Base-by-base conservation (phyloP, 2,113 vertebrate species). In the Eptatretus burgeri region DNA sequence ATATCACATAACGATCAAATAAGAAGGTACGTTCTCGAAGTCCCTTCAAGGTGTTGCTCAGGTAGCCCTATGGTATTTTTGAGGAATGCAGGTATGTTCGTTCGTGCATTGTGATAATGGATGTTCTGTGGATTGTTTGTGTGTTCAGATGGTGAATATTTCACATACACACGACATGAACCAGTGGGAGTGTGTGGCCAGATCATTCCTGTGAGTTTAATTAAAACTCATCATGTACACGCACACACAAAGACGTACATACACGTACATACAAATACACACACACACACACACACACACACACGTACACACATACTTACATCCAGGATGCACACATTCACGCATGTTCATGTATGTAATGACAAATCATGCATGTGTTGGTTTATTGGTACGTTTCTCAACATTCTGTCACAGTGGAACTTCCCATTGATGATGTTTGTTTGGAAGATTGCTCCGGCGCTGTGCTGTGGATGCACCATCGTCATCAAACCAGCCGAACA, bases 151-250 rank as follows among this genome's bases (percentile, higher is more conserved):
- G 91, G 91, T 74, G 85, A 89, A 70, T 98, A 83, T 78, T 84
- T 98, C 72, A 84, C 89, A 18, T 93, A 95, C 74, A 98, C 91
- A 72, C 83, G 83, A 76, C 78, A 88, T 10, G 91, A 98, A 74
- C 89, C 91, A 69, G 85, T 98, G 8, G 91, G 91, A 71, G 89
- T 98, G 67, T 98, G 91, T 72, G 91, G 91, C 82, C 91, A 98
- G 81, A 98, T 98, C 78, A 82, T 93, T 74, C 91, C 91, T 60
- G 91, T 98, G 75, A 96, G 91, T 93, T 41, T 3, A 41, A 41
- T 41, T 41, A 5, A 41, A 41, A 41, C 27, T 41, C 27, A 3
- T 41, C 27, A 41, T 41, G 27, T 7, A 41, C 27, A 41, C 27
- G 7, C 27, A 41, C 27, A 41, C 27, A 41, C 27, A 41, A 3